Conservation (phyloP, 2,797 vertebrate species). For the Sebastes paucispinis region DNA sequence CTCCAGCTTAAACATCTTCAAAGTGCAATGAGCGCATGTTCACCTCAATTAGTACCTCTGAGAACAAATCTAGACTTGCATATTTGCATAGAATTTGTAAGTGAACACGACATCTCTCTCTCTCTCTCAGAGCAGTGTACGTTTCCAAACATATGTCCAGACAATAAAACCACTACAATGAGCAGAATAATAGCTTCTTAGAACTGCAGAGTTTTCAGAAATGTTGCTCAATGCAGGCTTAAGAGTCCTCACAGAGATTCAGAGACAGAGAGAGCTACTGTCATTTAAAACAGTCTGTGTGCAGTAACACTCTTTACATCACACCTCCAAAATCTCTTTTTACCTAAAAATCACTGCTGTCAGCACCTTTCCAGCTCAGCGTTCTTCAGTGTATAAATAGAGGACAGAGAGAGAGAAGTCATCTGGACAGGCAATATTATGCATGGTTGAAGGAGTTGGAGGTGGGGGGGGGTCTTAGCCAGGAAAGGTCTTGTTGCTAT, state of each 20-base stretch:
- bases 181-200: neutral
- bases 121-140: neutral
- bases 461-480: conserved; percentile 18
- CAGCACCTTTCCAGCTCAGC: neutral
- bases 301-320: neutral
- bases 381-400: neutral
- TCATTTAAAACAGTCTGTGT: neutral
- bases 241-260: neutral
- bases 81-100: neutral
- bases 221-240: neutral
- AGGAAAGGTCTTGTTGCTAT: conserved; percentile 62
- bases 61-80: neutral
- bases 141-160: neutral
- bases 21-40: neutral
- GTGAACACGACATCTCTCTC: neutral
- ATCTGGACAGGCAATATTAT: conserved; percentile 21
- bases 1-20: neutral
- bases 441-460: neutral
- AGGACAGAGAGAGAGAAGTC: neutral
- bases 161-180: neutral
- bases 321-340: neutral
- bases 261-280: neutral
- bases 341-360: neutral
- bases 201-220: too few species aligned
- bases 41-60: neutral